Evolutionary conservation across 2,888 invertebrate genomes (phyloP), one percentile per base, ranked within the genome.

Genomic region (Melanophora roralis): DNA sequence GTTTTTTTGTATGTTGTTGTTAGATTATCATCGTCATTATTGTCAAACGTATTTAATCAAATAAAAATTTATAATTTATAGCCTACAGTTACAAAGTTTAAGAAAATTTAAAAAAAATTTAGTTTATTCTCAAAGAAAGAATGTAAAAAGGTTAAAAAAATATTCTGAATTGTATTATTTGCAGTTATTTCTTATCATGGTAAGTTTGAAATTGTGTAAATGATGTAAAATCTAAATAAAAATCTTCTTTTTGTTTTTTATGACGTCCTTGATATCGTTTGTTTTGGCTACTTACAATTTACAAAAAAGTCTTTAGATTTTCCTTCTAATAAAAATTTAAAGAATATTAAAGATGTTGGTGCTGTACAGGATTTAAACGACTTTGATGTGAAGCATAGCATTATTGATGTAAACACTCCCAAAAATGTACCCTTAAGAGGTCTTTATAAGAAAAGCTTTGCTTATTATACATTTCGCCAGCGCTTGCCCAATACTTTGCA

Each of bases 391-490:
- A 88, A 89, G 77, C 89, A 90, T 79, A 85, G 87, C n/a, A 89
- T 93, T 51, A 82, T 92, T 40, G 91, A 92, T 80, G 89, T 89
- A 1, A 82, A 84, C 0, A 93, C 94, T 0, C 94, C 94, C 0
- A 88, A 91, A 16, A 93, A 93, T 86, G 86, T 91, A 1, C 90
- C 90, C n/a, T 89, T 94, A 62, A 92, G 92, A 65, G 94, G 93
- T 0, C 93, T 92, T 68, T 94, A 93, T 85, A 89, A 88, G 77
- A 96, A 96, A 91, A 95, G 96, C 87, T 96, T 94, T 90, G 98
- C 97, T 0, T 97, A 95, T 89, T 91, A 91, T 82, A 96, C 98
- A 0, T 91, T 98, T 27, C 96, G 94, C 84, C 95, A 96, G 84
- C 92, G 98, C 78, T 89, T 98, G 83, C 98, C 98, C 1, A 92